phyloP scores from a whole-genome alignment of 53 echinoderm and acorn worm genomes.

The Crossaster papposus region DNA sequence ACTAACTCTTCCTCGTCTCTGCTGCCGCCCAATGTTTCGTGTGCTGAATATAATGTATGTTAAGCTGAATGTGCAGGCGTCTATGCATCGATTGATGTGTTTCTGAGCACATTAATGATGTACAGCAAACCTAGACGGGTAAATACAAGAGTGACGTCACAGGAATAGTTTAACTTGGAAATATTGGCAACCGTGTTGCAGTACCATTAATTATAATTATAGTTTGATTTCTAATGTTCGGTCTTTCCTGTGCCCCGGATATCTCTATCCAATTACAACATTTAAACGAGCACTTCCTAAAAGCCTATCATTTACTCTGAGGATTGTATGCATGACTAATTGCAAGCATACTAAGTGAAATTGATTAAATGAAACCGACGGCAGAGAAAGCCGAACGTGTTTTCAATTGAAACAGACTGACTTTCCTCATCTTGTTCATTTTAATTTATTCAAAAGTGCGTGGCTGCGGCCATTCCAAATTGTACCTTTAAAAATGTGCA shows the following conservation, averaged over 20 bases:
- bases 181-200: too few species aligned
- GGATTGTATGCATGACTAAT: neutral
- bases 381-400: neutral
- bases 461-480: too few species aligned
- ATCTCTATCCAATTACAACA: too few species aligned
- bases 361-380: neutral
- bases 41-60: neutral
- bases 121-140: neutral
- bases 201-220: too few species aligned
- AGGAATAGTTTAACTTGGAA: neutral
- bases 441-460: too few species aligned
- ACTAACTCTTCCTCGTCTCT: neutral
- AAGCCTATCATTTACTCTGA: too few species aligned
- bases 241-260: too few species aligned
- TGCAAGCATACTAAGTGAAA: neutral
- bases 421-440: neutral
- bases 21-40: neutral
- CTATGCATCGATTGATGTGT: slow-evolving; percentile 1
- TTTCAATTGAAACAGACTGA: neutral
- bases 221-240: too few species aligned
- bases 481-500: too few species aligned
- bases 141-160: neutral
- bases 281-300: too few species aligned
- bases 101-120: neutral
- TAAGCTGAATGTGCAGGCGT: slow-evolving; percentile 6